Evolutionary conservation across 2,113 vertebrate genomes (phyloP).

Genomic region (Litocranius walleri): DNA sequence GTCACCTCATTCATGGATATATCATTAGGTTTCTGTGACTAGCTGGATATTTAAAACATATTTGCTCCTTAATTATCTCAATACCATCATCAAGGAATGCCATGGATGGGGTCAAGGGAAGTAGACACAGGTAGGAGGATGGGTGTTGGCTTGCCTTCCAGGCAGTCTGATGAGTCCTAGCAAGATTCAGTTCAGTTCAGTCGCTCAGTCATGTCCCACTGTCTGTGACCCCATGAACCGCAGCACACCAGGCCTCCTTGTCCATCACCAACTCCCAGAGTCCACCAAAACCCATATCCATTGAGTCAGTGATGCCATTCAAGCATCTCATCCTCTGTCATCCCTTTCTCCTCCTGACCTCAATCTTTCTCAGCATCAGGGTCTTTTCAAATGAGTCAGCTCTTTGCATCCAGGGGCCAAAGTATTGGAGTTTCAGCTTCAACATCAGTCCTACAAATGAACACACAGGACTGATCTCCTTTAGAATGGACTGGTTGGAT

Average conservation of each 20-base stretch:
- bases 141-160: neutral
- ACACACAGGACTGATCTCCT: neutral
- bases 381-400: neutral
- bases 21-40: neutral
- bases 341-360: neutral
- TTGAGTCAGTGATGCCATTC: neutral
- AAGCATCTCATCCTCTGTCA: neutral
- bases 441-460: neutral
- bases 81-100: neutral
- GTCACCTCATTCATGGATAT: neutral
- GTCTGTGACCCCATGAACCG: rapidly evolving
- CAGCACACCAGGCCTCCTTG: neutral
- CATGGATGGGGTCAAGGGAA: neutral
- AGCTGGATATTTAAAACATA: neutral
- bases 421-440: neutral
- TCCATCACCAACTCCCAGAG: neutral
- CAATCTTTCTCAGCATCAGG: neutral
- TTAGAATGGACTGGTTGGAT: neutral
- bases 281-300: neutral
- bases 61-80: neutral
- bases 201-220: rapidly evolving
- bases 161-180: neutral
- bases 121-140: neutral
- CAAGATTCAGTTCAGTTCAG: neutral
- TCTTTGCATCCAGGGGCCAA: neutral